A percentile compares a stretch with the other conserved stretches of the same genome.
phyloP scores from a whole-genome alignment of 2,888 invertebrate genomes.

The Diarsia dahlii region DNA sequence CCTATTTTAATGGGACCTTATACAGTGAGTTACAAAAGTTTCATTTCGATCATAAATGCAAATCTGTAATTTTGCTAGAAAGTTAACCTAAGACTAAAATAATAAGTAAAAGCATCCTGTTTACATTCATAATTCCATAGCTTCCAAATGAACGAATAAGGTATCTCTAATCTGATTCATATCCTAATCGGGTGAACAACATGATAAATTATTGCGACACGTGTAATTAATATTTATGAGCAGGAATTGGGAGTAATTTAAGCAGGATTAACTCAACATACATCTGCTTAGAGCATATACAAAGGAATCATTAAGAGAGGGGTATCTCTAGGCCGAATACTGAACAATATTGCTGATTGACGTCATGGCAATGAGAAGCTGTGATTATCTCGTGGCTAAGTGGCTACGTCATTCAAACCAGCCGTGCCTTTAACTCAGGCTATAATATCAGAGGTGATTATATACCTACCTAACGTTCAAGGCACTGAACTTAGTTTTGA shows the following conservation, averaged over 20 bases:
- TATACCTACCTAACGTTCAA: not conserved
- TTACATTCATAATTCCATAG: not conserved
- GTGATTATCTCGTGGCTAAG: constrained; percentile 4
- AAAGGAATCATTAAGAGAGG: constrained; percentile 17
- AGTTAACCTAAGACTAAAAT: not conserved
- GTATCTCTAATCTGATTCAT: constrained; percentile 20
- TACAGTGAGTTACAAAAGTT: not conserved
- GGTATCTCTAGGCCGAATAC: not conserved
- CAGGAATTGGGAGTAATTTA: constrained; percentile 25
- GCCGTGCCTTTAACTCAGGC: not conserved
- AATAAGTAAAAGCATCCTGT: not conserved
- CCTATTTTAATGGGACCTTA: too few relatives aligned
- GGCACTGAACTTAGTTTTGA: not conserved
- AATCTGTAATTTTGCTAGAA: not conserved
- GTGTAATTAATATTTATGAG: constrained; percentile 54
- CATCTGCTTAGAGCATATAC: constrained; percentile 13
- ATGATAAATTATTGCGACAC: constrained; percentile 45
- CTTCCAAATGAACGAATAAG: constrained; percentile 25
- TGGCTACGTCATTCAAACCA: constrained; percentile 6
- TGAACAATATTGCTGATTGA: constrained; percentile 35
- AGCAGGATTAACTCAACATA: constrained; percentile 16
- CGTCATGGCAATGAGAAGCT: constrained; percentile 4
- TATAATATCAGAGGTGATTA: not conserved
- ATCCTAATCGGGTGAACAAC: constrained; percentile 20
- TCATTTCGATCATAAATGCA: not conserved